Conservation (phyloP, 2,113 vertebrate genomes). For the Ranitomeya imitator region DNA sequence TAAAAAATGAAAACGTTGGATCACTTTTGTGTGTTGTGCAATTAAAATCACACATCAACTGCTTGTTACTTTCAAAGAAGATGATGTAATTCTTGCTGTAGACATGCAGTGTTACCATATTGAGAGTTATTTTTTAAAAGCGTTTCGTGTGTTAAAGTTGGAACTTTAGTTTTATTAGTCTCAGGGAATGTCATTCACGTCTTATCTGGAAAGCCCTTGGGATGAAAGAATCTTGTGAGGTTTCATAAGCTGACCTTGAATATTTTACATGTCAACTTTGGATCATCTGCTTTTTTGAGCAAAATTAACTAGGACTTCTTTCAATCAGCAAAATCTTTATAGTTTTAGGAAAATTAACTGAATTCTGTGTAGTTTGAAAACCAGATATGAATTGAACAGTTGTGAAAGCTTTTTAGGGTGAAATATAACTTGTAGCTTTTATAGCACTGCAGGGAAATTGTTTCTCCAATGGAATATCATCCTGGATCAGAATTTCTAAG, state of each 20-base stretch:
- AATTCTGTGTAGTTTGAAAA: not conserved
- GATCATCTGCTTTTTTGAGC: constrained; percentile 7
- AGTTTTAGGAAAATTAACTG: not conserved
- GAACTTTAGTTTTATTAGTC: not conserved
- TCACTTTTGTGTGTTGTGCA: not conserved
- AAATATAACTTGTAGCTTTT: constrained; percentile 23
- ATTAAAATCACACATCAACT: not conserved
- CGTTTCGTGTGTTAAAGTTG: not conserved
- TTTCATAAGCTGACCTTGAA: constrained; percentile 1
- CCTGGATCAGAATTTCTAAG: not conserved
- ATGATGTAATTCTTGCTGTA: not conserved
- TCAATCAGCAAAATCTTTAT: not conserved
- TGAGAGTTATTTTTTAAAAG: not conserved
- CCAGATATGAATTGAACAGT: not conserved
- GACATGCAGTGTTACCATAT: not conserved
- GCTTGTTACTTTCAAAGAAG: not conserved
- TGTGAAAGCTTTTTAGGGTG: not conserved
- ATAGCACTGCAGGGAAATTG: constrained; percentile 21
- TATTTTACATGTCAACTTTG: not conserved
- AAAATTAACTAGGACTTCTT: not conserved
- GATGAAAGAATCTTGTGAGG: not conserved
- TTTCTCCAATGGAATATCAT: constrained; percentile 3
- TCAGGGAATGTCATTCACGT: not conserved
- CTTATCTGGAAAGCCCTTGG: not conserved
- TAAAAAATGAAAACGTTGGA: not conserved